Evolutionary conservation across 1,140 invertebrate species (phyloP).

Genomic region (Nylanderia fulva): DNA sequence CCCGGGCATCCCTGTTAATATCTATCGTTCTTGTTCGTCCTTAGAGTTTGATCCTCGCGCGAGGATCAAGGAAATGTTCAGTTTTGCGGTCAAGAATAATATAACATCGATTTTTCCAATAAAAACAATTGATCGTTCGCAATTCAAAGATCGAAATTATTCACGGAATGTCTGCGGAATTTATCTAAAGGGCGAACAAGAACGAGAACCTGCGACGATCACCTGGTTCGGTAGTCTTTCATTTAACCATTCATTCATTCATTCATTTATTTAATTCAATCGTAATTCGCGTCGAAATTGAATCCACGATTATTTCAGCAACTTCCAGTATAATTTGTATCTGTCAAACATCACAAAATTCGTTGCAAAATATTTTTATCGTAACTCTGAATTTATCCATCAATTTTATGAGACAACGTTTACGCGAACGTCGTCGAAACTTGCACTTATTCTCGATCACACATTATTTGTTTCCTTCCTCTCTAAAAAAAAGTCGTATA

Average conservation of each 20-base stretch:
- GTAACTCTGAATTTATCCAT: constrained; percentile 8
- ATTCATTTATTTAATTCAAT: background rate
- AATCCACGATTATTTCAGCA: constrained; percentile 1
- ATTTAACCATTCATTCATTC: no score
- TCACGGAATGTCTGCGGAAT: constrained; percentile 44
- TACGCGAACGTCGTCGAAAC: background rate
- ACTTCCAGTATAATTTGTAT: background rate
- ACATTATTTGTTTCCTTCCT: background rate
- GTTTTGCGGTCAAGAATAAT: background rate
- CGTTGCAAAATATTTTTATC: background rate
- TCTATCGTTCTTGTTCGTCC: constrained; percentile 30
- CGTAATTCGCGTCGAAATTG: background rate
- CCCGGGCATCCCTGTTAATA: background rate
- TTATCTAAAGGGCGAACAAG: constrained; percentile 20
- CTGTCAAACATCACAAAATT: background rate
- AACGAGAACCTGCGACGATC: constrained; percentile 20
- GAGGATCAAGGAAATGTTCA: constrained; percentile 13
- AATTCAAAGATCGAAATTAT: constrained; percentile 12
- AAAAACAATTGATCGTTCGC: background rate
- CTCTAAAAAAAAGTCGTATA: background rate
- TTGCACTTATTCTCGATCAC: background rate
- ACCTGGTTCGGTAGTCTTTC: constrained; percentile 42
- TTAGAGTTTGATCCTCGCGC: background rate
- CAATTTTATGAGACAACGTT: constrained; percentile 12
- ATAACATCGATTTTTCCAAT: constrained; percentile 1